Base-by-base conservation (phyloP, 2,113 vertebrate genomes). In the Athene noctua region DNA sequence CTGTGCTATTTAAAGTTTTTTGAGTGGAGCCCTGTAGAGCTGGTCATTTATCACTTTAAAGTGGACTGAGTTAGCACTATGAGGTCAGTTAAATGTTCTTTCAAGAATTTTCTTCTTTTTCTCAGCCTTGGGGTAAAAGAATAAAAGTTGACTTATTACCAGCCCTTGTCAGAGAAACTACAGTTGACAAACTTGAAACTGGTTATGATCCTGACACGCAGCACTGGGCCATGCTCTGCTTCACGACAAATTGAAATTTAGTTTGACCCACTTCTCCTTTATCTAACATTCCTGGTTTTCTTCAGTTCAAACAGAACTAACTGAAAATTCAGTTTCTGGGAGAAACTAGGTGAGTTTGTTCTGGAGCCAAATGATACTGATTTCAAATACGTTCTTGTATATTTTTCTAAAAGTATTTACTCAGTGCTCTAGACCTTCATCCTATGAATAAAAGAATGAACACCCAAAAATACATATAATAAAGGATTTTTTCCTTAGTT, bases 1-100 rank as follows among this genome's bases (percentile, higher is more conserved):
- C 71, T 73, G 49, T 65, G 81, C 92, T 95, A 77, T 95, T 96
- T 97, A 92, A 72, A 88, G 80, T 75, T 86, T 52, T 89, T 89
- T 83, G 68, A 96, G 86, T 95, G 83, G 51, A 88, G 81, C 49
- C 74, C 74, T 0, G 1, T 29, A 23, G 75, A 86, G 72, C 25
- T 75, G 75, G 46, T 93, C 86, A 57, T 93, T 94, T 91, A 70
- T 82, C 75, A 36, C 84, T 62, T 78, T 34, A 66, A 88, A 96
- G 77, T 73, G 68, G 82, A 30, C 82, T 70, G 54, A 86, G 34
- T 92, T 97, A 92, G 49, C 84, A 47, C 87, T 51, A 40, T 72
- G 87, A 92, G 95, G 92, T 97, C 93, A 94, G 57, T 61, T 63
- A 80, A 68, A 72, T 58, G 81, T 72, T 70, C 57, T 75, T 70